Conservation (phyloP, 2,888 invertebrate genomes). For the Taenaris catops region DNA sequence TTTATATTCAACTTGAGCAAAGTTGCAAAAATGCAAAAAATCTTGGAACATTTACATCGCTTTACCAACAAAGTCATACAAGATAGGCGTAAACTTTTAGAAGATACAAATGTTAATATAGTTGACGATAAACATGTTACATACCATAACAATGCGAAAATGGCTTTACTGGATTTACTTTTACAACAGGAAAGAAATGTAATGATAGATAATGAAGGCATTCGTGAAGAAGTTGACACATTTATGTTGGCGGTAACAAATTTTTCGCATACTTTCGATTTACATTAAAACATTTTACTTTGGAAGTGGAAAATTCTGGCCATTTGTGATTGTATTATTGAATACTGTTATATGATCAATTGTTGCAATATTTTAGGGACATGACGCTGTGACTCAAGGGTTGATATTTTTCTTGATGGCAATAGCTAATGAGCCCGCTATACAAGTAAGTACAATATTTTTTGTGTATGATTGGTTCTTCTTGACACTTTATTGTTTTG, state of each 20-base stretch:
- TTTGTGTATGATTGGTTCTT: too few species aligned
- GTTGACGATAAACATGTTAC: slow-evolving; percentile 14
- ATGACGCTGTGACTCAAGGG: slow-evolving; percentile 63
- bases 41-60: slow-evolving; percentile 62
- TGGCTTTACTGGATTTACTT: slow-evolving; percentile 83
- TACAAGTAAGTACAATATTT: slow-evolving; percentile 51
- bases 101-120: slow-evolving; percentile 20
- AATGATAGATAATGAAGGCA: slow-evolving; percentile 75
- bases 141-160: slow-evolving; percentile 41
- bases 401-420: slow-evolving; percentile 51
- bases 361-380: slow-evolving; percentile 46
- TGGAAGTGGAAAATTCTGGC: not conserved
- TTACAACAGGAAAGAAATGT: slow-evolving; percentile 78
- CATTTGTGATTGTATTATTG: too few species aligned
- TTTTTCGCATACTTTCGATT: too few species aligned
- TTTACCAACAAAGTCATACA: slow-evolving; percentile 74
- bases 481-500: too few species aligned
- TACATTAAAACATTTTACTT: not conserved
- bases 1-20: slow-evolving; percentile 12
- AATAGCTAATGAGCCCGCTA: slow-evolving; percentile 58
- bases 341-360: not conserved
- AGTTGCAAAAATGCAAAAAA: slow-evolving; percentile 21
- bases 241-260: slow-evolving; percentile 83
- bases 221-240: slow-evolving; percentile 85
- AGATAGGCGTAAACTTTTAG: slow-evolving; percentile 35